phyloP scores from a whole-genome alignment of 2,113 vertebrate genomes.

The Isichthys henryi region DNA sequence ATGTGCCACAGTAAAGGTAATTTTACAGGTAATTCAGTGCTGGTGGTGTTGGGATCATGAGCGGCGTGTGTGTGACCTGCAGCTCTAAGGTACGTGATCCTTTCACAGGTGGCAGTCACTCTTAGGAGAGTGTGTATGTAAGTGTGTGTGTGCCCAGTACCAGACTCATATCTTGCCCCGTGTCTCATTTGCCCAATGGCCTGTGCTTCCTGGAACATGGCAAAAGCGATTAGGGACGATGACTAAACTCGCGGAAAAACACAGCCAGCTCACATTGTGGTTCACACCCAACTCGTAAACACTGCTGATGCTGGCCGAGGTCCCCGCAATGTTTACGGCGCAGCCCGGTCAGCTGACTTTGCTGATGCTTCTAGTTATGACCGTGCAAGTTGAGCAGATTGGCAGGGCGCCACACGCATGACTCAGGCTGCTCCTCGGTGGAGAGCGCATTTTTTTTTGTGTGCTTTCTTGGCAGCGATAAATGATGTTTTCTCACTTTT shows the following conservation, averaged over 20 bases:
- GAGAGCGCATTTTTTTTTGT: not conserved
- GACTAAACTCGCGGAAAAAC: not conserved
- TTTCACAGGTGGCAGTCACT: not conserved
- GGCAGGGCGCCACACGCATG: not conserved
- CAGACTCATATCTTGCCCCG: not conserved
- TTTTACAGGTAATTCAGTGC: not conserved
- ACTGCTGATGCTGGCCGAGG: not conserved
- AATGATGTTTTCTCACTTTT: conserved; percentile 8
- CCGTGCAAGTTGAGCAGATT: not conserved
- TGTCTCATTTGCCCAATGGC: not conserved
- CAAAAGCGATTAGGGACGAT: not conserved
- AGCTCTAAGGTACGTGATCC: not conserved
- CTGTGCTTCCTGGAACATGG: not conserved
- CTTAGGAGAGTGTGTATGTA: not conserved
- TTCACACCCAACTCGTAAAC: not conserved
- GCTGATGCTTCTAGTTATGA: not conserved
- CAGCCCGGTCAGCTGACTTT: not conserved
- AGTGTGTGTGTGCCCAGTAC: not conserved
- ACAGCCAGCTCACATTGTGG: not conserved
- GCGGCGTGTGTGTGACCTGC: not conserved
- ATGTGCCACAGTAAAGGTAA: not conserved
- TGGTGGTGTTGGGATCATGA: not conserved
- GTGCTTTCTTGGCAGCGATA: not conserved
- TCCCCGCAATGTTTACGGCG: not conserved
- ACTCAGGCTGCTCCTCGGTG: not conserved